Base-by-base conservation (phyloP, 2,113 vertebrate species). In the Ameiurus melas region DNA sequence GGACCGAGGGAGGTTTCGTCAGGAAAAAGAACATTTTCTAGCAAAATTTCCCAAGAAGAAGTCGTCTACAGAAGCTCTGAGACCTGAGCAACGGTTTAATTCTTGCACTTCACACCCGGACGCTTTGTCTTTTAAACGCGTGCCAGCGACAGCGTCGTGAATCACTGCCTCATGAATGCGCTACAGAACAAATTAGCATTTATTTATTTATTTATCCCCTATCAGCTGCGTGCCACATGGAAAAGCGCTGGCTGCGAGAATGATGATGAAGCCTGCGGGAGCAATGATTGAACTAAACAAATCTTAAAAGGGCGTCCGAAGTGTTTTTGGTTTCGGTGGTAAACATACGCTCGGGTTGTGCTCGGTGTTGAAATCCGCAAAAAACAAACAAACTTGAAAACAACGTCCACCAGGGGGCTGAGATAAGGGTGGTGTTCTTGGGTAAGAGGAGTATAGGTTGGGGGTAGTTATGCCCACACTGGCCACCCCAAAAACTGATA, bases 111-210 rank as follows among this genome's bases (percentile, higher is more conserved):
- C 68, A 75, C 3, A 89, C 86, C 86, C 83, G 9, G 89, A 88
- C 84, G 84, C 60, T 75, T 17, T 25, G 86, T 81, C 75, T 80
- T 86, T 89, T 36, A 85, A 89, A 90, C 89, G 39, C 66, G 87
- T 55, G 89, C 81, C 79, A 84, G 17, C 58, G 1, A 83, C 53
- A 47, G 19, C 60, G n/a, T 84, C 85, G n/a, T 87, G 60, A 90
- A 86, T 87, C 60, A 53, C 68, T 89, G 36, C 51, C 60, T 51
- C 84, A 86, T 60, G 51, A 87, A n/a, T 7, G 66, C 16, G 33
- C 55, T 4, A 30, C 39, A 27, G 58, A 51, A 39, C 43, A 53
- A 66, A 66, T 73, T 36, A 36, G 19, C 70, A 83, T 47, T 33
- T 25, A 1, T 64, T 79, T 25, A 1, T 64, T 79, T 62, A 79